These are phyloP conservation scores for Florisuga fusca DNA, from an alignment of 2,797 vertebrate species.

Conservation along the genomic window DNA sequence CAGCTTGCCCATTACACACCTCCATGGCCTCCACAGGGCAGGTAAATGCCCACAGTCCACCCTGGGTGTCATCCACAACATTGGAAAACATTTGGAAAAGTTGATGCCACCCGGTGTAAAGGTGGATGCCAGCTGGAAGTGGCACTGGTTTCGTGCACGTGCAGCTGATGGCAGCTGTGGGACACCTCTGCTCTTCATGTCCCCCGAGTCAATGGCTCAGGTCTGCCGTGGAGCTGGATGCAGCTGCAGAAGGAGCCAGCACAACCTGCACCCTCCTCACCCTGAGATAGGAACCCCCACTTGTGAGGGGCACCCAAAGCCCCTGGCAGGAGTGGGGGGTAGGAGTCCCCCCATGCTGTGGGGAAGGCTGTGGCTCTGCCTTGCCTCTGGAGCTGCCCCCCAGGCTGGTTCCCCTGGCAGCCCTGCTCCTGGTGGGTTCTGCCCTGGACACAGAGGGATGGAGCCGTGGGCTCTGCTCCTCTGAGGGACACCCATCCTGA, in stretches of 20 bases:
- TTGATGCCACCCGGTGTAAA: accelerated
- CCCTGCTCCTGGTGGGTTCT: not conserved
- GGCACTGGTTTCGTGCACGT: not conserved
- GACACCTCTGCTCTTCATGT: not conserved
- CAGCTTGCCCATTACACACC: not conserved
- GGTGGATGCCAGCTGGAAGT: not conserved
- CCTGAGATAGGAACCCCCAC: not conserved
- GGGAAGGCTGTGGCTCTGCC: not conserved
- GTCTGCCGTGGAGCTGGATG: accelerated
- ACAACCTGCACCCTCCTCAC: not conserved
- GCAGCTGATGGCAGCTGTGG: not conserved
- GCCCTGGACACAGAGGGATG: accelerated
- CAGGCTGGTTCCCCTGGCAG: not conserved
- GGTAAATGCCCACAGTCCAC: not conserved
- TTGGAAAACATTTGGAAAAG: not conserved
- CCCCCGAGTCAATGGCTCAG: too few species aligned
- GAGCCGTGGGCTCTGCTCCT: not conserved
- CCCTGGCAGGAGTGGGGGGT: not conserved
- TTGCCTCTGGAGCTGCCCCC: not conserved
- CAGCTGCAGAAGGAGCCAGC: not conserved
- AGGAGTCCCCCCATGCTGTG: not conserved
- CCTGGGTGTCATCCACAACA: not conserved
- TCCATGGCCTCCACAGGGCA: not conserved
- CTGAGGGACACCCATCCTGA: too few species aligned
- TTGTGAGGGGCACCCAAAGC: accelerated